Evolutionary conservation across 37 sponge, comb jelly and placozoan genomes (phyloP).

Genomic region (Spongia lamella): DNA sequence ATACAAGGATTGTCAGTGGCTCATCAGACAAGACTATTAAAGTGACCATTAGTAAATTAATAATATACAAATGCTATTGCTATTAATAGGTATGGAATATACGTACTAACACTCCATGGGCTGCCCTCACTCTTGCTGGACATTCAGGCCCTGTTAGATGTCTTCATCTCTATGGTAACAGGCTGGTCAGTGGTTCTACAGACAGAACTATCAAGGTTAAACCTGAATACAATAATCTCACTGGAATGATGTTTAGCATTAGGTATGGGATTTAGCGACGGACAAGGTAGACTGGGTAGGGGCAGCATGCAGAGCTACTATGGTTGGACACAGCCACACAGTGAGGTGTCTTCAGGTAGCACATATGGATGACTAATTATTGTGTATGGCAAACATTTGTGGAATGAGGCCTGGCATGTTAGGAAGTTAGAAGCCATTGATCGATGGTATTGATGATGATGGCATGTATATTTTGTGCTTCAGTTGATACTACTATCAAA

Average conservation of each 20-base stretch:
- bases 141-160: conserved; percentile 95
- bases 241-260: neutral
- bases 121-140: conserved; percentile 90
- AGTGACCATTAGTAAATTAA: conserved; percentile 23
- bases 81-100: conserved; percentile 86
- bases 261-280: conserved; percentile 92
- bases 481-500: no score
- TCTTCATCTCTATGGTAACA: conserved; percentile 83
- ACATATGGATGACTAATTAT: no score
- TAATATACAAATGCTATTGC: neutral
- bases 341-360: conserved; percentile 94
- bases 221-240: neutral
- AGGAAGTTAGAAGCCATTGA: no score
- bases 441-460: no score
- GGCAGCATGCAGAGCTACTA: conserved; percentile 85
- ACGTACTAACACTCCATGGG: conserved; percentile 94
- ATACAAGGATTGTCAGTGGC: conserved; percentile 89
- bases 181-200: conserved; percentile 93
- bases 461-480: no score
- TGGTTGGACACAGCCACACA: conserved; percentile 94
- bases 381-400: no score
- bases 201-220: conserved; percentile 90
- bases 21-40: conserved; percentile 96
- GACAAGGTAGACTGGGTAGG: conserved; percentile 83
- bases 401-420: no score